phyloP scores from a whole-genome alignment of 1,140 invertebrate species.

The Papilio polyxenes region DNA sequence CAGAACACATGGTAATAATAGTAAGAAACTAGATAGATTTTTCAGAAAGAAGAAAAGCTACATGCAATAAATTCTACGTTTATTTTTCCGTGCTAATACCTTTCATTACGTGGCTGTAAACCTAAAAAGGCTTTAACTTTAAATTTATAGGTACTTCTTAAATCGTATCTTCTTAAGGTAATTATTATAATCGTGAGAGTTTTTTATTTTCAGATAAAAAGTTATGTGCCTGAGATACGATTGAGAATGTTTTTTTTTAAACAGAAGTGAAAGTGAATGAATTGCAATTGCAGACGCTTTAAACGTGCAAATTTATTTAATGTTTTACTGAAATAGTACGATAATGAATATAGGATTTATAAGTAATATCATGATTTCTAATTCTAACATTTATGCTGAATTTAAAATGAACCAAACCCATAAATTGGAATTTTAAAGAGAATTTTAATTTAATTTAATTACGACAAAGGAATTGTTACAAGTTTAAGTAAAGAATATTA shows the following conservation, averaged over 20 bases:
- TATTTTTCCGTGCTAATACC: not conserved
- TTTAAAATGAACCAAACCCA: not conserved
- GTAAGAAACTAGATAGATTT: not conserved
- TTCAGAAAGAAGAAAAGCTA: not conserved
- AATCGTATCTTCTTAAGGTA: not conserved
- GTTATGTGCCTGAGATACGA: not conserved
- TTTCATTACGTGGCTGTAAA: too few relatives aligned
- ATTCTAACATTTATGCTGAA: not conserved
- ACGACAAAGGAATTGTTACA: not conserved
- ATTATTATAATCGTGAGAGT: not conserved
- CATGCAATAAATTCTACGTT: not conserved
- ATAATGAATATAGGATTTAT: not conserved
- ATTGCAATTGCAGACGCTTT: slow-evolving; percentile 44
- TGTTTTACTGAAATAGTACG: slow-evolving; percentile 32
- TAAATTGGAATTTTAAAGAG: not conserved
- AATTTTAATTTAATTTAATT: not conserved
- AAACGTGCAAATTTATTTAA: slow-evolving; percentile 54
- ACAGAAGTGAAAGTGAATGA: slow-evolving; percentile 55
- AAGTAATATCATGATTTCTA: not conserved
- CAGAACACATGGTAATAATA: not conserved
- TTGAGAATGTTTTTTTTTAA: not conserved
- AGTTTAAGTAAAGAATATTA: not conserved
- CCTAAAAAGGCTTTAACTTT: not conserved
- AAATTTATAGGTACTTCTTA: too few relatives aligned
- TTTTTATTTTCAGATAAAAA: not conserved